These are phyloP conservation scores for Autographa gamma DNA, from an alignment of 2,888 invertebrate species.

Conservation along the genomic window DNA sequence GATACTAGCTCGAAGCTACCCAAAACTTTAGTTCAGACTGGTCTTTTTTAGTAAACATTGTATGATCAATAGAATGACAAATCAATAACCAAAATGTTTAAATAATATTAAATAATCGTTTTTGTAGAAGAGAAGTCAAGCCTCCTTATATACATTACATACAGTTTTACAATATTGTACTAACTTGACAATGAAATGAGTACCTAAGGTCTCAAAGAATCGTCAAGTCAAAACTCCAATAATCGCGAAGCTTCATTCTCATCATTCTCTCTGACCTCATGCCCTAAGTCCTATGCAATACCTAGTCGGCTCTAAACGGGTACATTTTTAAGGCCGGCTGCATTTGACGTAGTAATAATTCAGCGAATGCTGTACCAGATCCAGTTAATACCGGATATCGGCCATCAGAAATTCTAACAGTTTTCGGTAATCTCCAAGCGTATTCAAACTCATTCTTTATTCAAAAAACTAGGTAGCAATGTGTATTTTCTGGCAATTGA, in stretches of 20 bases:
- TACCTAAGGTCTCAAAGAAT: no score
- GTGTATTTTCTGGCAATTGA: not conserved
- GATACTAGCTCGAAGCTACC: no score
- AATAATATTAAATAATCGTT: no score
- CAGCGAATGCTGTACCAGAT: conserved; percentile 36
- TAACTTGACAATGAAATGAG: no score
- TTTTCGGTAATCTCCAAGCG: conserved; percentile 26
- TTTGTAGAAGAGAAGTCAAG: no score
- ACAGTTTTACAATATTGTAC: no score
- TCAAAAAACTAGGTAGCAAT: not conserved
- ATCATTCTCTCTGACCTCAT: conserved; percentile 1
- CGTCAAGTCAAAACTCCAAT: no score
- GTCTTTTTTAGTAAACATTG: no score
- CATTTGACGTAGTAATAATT: conserved; percentile 56
- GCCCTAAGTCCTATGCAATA: not conserved
- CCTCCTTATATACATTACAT: no score
- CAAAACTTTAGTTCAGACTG: no score
- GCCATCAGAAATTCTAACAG: conserved; percentile 50
- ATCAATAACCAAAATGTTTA: no score
- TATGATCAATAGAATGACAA: no score
- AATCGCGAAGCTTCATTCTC: not conserved
- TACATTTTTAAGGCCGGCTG: conserved; percentile 51
- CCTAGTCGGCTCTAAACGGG: conserved; percentile 35
- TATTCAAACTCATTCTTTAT: conserved; percentile 9
- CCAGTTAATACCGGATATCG: conserved; percentile 41